A percentile compares a stretch with the other conserved stretches of the same genome.
These are phyloP conservation scores for Entomobrya multifasciata DNA, from an alignment of 2,888 invertebrate genomes.

Conservation along the genomic window DNA sequence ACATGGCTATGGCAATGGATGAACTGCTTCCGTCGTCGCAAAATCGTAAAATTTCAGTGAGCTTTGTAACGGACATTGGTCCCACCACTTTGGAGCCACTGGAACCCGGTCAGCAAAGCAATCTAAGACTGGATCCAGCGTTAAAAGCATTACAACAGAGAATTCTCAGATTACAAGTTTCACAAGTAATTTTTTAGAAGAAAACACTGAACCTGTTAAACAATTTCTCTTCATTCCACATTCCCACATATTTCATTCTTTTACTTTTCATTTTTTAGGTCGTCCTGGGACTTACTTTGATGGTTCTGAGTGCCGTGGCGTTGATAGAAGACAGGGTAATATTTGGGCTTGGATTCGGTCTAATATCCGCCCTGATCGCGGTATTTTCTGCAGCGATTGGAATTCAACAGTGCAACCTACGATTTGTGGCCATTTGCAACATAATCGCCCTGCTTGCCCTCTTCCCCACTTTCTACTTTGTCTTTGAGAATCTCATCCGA, in stretches of 20 bases:
- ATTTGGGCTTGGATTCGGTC: slow-evolving; percentile 76
- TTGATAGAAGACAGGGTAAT: slow-evolving; percentile 76
- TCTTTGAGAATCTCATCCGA: slow-evolving; percentile 70
- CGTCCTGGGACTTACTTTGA: slow-evolving; percentile 74
- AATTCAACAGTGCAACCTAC: slow-evolving; percentile 75
- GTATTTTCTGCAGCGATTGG: slow-evolving; percentile 76
- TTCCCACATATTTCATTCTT: neutral
- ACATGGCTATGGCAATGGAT: slow-evolving; percentile 44
- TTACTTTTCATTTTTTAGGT: slow-evolving; percentile 65
- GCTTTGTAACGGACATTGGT: slow-evolving; percentile 73
- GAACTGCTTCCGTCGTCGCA: slow-evolving; percentile 44
- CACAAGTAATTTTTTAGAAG: slow-evolving; percentile 61
- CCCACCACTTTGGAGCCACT: slow-evolving; percentile 63
- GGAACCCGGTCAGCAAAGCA: slow-evolving; percentile 61
- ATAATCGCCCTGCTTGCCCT: slow-evolving; percentile 72
- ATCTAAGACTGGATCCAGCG: slow-evolving; percentile 64
- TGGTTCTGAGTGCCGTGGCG: slow-evolving; percentile 75
- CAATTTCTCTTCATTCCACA: neutral
- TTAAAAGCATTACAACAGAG: slow-evolving; percentile 71
- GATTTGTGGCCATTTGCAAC: slow-evolving; percentile 71
- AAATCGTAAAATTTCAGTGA: slow-evolving; percentile 75
- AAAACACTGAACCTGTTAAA: no score
- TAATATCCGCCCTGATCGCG: slow-evolving; percentile 73
- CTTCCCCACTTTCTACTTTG: slow-evolving; percentile 76
- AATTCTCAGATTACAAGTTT: slow-evolving; percentile 73